Evolutionary conservation across 2,797 vertebrate genomes (phyloP).

Genomic region (Microctenopoma lineatum): DNA sequence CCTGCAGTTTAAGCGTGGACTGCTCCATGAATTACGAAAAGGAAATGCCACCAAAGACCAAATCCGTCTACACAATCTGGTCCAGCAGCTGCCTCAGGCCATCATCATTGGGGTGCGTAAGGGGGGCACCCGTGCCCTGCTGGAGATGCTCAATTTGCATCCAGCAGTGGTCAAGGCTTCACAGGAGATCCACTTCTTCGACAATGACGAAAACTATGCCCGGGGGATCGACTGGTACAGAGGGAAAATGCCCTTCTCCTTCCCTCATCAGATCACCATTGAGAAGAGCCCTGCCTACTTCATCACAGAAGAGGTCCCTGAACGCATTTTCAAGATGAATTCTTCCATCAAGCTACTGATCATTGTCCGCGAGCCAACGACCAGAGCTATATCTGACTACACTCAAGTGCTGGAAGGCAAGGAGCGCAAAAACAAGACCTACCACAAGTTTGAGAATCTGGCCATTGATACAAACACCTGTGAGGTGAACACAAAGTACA

Average conservation of each 20-base stretch:
- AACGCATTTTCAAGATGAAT: constrained; percentile 98
- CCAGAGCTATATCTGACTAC: constrained; percentile 95
- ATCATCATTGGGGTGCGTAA: constrained; percentile 97
- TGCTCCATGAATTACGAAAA: constrained; percentile 89
- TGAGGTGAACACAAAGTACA: constrained; percentile 97
- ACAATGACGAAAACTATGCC: constrained; percentile 95
- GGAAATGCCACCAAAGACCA: constrained; percentile 91
- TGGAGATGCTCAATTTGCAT: constrained; percentile 97
- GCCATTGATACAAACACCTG: constrained; percentile 91
- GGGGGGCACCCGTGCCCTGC: constrained; percentile 93
- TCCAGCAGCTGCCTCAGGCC: constrained; percentile 94
- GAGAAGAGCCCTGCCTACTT: constrained; percentile 98
- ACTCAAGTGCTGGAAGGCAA: constrained; percentile 97
- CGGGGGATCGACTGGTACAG: constrained; percentile 95
- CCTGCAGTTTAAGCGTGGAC: constrained; percentile 90
- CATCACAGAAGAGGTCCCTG: constrained; percentile 95
- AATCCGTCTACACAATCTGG: constrained; percentile 88
- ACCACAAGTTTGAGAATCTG: constrained; percentile 95
- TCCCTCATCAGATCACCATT: constrained; percentile 95
- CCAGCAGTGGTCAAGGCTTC: constrained; percentile 96
- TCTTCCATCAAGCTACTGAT: constrained; percentile 95
- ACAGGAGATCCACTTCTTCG: constrained; percentile 98
- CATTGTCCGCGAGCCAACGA: constrained; percentile 95
- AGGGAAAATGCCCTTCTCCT: constrained; percentile 97
- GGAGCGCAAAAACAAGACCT: constrained; percentile 96